A percentile compares a stretch with the other conserved stretches of the same genome.
Conservation (phyloP, 2,113 vertebrate genomes). For the Phalacrocorax pelagicus region DNA sequence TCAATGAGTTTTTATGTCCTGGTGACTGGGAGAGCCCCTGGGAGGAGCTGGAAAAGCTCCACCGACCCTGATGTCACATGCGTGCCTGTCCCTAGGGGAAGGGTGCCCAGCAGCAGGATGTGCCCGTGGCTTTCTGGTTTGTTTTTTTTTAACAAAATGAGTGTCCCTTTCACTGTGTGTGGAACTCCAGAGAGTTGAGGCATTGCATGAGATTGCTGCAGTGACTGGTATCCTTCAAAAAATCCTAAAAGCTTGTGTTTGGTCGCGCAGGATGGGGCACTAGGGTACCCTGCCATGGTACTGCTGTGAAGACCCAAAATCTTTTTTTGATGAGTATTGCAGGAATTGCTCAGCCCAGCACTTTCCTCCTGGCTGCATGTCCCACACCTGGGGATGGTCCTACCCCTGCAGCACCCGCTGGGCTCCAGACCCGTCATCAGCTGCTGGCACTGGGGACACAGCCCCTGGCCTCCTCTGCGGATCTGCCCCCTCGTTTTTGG, state of each 20-base stretch:
- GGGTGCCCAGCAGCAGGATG: accelerated
- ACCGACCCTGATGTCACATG: accelerated
- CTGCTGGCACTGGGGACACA: background rate
- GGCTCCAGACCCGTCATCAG: background rate
- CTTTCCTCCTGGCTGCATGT: background rate
- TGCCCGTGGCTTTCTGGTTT: background rate
- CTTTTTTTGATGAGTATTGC: background rate
- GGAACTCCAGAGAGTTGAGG: background rate
- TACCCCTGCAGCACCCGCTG: background rate
- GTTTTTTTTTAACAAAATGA: background rate
- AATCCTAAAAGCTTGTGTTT: background rate
- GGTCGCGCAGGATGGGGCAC: background rate
- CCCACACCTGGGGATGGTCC: background rate
- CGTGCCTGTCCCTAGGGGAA: background rate
- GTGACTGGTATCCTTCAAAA: background rate
- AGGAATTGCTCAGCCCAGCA: background rate
- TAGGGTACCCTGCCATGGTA: background rate
- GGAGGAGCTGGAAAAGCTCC: background rate
- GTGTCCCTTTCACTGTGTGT: background rate
- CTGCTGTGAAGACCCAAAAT: accelerated
- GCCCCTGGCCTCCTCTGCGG: accelerated
- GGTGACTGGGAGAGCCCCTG: background rate
- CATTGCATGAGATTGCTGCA: background rate
- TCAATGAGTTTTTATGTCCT: accelerated
- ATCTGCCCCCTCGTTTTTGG: background rate